A percentile compares a stretch with the other conserved stretches of the same genome.
Conservation (phyloP, 2,113 vertebrate genomes). For the Asarcornis scutulata region DNA sequence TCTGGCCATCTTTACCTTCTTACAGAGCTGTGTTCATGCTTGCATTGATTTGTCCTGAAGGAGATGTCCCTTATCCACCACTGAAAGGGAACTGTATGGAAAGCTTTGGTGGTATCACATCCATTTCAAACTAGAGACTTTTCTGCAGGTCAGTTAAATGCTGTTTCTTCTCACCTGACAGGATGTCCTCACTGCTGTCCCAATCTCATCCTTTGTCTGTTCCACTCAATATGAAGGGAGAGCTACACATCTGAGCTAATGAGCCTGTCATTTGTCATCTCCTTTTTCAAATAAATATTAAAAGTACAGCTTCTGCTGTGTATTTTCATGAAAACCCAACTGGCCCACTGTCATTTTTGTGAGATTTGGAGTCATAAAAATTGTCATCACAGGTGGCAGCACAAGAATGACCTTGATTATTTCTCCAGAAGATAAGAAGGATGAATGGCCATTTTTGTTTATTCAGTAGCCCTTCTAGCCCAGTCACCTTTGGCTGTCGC, state of each 20-base stretch:
- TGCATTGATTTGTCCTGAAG: background rate
- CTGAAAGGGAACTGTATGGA: background rate
- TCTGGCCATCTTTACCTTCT: background rate
- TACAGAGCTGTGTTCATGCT: background rate
- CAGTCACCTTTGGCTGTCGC: background rate
- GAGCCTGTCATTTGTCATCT: background rate
- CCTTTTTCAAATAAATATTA: background rate
- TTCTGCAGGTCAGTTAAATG: background rate
- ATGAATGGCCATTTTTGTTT: background rate
- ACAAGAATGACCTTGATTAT: background rate
- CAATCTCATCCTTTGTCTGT: background rate
- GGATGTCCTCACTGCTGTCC: background rate
- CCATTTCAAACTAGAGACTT: background rate
- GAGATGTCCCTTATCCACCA: background rate
- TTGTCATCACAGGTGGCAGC: background rate
- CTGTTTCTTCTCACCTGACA: background rate
- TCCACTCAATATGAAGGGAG: background rate
- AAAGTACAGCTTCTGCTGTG: background rate
- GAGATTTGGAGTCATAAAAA: background rate
- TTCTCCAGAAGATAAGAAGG: background rate
- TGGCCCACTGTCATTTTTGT: background rate
- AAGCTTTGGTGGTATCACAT: background rate
- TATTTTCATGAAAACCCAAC: background rate
- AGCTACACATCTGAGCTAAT: background rate
- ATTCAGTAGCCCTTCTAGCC: background rate